Evolutionary conservation across 2,113 vertebrate species (phyloP).

Genomic region (Podarcis cretensis): DNA sequence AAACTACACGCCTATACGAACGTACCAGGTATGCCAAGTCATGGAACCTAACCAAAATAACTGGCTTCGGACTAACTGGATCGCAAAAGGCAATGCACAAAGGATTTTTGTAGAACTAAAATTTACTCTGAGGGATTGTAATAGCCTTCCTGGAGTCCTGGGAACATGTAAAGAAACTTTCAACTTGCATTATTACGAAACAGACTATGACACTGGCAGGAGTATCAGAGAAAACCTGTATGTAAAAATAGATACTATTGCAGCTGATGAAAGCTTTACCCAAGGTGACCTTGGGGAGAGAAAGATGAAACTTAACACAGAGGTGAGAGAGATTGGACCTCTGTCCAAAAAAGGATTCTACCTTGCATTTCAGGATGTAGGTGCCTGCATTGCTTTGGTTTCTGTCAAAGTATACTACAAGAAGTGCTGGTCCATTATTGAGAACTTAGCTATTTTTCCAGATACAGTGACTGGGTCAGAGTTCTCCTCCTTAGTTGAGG

Average conservation of each 20-base stretch:
- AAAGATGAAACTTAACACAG: constrained; percentile 99
- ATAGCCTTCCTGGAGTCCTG: constrained; percentile 98
- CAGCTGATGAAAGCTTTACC: constrained; percentile 99
- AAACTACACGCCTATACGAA: constrained; percentile 98
- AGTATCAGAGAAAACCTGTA: constrained; percentile 97
- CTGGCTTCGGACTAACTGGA: constrained; percentile 99
- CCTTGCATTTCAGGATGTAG: constrained; percentile 99
- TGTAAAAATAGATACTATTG: constrained; percentile 99
- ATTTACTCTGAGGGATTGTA: constrained; percentile 99
- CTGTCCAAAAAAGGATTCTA: constrained; percentile 97
- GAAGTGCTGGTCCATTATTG: constrained; percentile 99
- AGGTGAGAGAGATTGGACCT: constrained; percentile 97
- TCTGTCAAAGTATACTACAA: constrained; percentile 99
- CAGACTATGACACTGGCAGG: constrained; percentile 94
- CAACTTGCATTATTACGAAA: constrained; percentile 99
- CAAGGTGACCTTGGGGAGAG: constrained; percentile 98
- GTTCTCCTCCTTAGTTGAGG: constrained; percentile 98
- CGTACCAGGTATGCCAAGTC: constrained; percentile 99
- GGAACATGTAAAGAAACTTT: constrained; percentile 99
- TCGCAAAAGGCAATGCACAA: constrained; percentile 96
- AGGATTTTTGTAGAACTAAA: constrained; percentile 99
- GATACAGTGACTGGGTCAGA: constrained; percentile 99
- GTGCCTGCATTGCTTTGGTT: constrained; percentile 98
- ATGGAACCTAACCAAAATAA: constrained; percentile 99
- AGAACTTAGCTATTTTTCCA: constrained; percentile 98